phyloP scores from a whole-genome alignment of 2,888 invertebrate genomes.

The Mythimna albipuncta region DNA sequence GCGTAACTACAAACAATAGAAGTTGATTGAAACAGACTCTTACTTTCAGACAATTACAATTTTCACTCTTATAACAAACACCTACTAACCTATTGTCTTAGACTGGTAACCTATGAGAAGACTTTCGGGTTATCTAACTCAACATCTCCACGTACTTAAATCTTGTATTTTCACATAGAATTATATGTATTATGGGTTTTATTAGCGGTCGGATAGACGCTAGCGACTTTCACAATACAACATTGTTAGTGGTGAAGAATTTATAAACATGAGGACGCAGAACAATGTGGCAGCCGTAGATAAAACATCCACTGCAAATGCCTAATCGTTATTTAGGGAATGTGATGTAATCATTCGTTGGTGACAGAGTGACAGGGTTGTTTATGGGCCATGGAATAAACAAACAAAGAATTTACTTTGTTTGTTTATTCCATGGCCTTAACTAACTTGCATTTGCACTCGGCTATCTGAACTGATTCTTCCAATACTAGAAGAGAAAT shows the following conservation, averaged over 20 bases:
- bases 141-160: slow-evolving; percentile 54
- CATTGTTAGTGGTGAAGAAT: slow-evolving; percentile 63
- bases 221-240: slow-evolving; percentile 68
- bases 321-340: slow-evolving; percentile 43
- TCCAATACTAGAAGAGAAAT: no score
- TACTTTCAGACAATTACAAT: slow-evolving; percentile 77
- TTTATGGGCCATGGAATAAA: background rate
- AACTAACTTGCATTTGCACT: background rate
- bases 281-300: slow-evolving; percentile 62
- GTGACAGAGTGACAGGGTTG: slow-evolving; percentile 7
- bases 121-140: slow-evolving; percentile 63
- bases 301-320: slow-evolving; percentile 62
- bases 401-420: slow-evolving; percentile 6
- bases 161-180: slow-evolving; percentile 59
- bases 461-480: background rate
- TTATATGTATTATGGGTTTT: slow-evolving; percentile 54
- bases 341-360: slow-evolving; percentile 15
- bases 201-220: slow-evolving; percentile 61
- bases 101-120: slow-evolving; percentile 63
- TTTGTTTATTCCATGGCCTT: no score
- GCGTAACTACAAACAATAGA: slow-evolving; percentile 62
- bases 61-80: slow-evolving; percentile 65
- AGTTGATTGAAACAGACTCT: slow-evolving; percentile 66
- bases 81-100: slow-evolving; percentile 68
- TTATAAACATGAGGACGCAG: slow-evolving; percentile 65